Evolutionary conservation across 1,140 invertebrate genomes (phyloP), one percentile per base, ranked within the genome.

Genomic region (Sinella curviseta): DNA sequence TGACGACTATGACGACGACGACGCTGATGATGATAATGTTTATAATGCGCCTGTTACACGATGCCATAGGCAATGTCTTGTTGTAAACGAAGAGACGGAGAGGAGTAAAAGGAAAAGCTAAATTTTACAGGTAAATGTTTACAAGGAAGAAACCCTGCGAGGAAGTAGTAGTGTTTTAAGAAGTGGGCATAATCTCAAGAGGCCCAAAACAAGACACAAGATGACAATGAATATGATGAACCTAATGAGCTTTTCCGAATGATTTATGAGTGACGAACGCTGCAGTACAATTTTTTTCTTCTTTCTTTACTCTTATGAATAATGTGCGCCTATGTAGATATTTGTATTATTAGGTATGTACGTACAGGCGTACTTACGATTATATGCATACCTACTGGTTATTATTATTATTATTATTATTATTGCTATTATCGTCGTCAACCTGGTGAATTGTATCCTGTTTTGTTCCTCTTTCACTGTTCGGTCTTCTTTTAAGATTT

Each of bases 171-270:
- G 55, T 33, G 65, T 70, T 70, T 70, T 70, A 70, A 70, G 65
- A 70, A 4, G 26, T 8, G n/a, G 31, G 28, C 65, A 60, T 60
- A 60, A 60, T 33, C 65, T 70, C 31, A 70, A 70, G 65, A 70
- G 28, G 65, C 65, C 31, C 65, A 70, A 70, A 33, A 70, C 28
- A 70, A 70, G 31, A 33, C 26, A 70, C 26, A 33, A 33, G 65
- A 70, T 70, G 65, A 70, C 65, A 70, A 70, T 70, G 65, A 70
- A 70, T 70, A 70, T 70, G 65, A 70, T 70, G 65, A 33, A 70
- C 65, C 28, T 31, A 70, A 70, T 70, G 65, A 70, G 65, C 65
- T 70, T 70, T 60, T 70, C 65, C 65, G 65, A 70, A 70, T 70
- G 65, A 70, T 70, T 70, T 70, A 70, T 70, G 65, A 70, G 65